A percentile compares a stretch with the other conserved stretches of the same genome.
These are phyloP conservation scores for Solea senegalensis DNA, from an alignment of 2,113 vertebrate species.

Conservation along the genomic window DNA sequence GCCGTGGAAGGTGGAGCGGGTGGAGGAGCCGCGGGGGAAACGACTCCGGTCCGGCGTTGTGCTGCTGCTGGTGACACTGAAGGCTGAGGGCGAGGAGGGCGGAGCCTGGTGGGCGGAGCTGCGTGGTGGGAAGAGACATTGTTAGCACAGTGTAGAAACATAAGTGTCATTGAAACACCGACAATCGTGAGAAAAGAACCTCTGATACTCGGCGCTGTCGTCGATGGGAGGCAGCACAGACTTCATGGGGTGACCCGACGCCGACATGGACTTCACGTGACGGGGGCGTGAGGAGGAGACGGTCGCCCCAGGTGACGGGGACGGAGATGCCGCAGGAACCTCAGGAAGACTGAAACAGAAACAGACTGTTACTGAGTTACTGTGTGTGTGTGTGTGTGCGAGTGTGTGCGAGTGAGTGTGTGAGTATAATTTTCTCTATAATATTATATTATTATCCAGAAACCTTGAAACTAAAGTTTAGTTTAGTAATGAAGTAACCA, in stretches of 20 bases:
- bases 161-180: too few species aligned
- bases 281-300: slow-evolving; percentile 85
- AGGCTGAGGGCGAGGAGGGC: slow-evolving; percentile 89
- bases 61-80: slow-evolving; percentile 86
- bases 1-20: slow-evolving; percentile 93
- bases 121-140: fast-evolving
- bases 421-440: too few species aligned
- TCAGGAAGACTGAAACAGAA: slow-evolving; percentile 85
- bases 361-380: background rate
- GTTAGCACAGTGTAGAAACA: too few species aligned
- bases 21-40: slow-evolving; percentile 91
- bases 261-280: slow-evolving; percentile 95
- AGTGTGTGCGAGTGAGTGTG: too few species aligned
- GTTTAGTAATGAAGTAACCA: too few species aligned
- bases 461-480: too few species aligned
- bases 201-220: slow-evolving; percentile 85
- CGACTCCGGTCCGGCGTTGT: slow-evolving; percentile 88
- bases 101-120: slow-evolving; percentile 60
- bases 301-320: slow-evolving; percentile 74
- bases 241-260: slow-evolving; percentile 93
- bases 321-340: slow-evolving; percentile 83
- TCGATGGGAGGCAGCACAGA: slow-evolving; percentile 91
- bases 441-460: too few species aligned
- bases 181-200: slow-evolving; percentile 5
- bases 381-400: too few species aligned